Percentiles rank a stretch among this genome's conserved stretches.
These are phyloP conservation scores for Calephelis perditalis DNA, from an alignment of 2,888 invertebrate genomes.

Conservation along the genomic window DNA sequence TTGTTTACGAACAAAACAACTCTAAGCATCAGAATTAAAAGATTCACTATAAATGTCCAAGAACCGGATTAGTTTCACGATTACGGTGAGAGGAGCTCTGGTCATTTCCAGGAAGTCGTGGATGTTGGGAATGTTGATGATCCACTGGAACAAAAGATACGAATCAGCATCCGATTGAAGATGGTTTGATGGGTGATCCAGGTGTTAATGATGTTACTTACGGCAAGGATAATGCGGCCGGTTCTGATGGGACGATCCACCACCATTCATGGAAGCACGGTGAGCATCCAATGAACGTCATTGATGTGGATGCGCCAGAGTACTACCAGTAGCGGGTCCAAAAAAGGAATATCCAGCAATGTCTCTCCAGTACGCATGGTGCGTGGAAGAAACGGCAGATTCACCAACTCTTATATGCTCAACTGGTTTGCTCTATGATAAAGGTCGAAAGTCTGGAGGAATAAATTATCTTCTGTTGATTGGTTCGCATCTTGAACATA, in stretches of 20 bases:
- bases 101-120: not conserved
- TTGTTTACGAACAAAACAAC: not conserved
- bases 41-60: conserved; percentile 11
- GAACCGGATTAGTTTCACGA: conserved; percentile 1
- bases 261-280: not conserved
- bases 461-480: not conserved
- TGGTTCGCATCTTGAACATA: not conserved
- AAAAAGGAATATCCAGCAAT: not conserved
- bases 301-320: not conserved
- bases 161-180: not conserved
- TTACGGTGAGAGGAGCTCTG: not conserved
- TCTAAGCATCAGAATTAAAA: not conserved
- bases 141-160: not conserved
- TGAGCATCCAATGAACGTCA: not conserved
- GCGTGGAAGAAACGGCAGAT: not conserved
- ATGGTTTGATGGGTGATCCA: not conserved
- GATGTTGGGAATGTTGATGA: not conserved
- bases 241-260: not conserved
- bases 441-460: not conserved
- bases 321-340: not conserved
- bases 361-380: not conserved
- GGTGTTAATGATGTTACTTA: not conserved
- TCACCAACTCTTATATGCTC: not conserved
- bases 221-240: not conserved
- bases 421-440: not conserved